These are phyloP conservation scores for Bothrops jararaca DNA, from an alignment of 2,113 vertebrate genomes.

Conservation along the genomic window DNA sequence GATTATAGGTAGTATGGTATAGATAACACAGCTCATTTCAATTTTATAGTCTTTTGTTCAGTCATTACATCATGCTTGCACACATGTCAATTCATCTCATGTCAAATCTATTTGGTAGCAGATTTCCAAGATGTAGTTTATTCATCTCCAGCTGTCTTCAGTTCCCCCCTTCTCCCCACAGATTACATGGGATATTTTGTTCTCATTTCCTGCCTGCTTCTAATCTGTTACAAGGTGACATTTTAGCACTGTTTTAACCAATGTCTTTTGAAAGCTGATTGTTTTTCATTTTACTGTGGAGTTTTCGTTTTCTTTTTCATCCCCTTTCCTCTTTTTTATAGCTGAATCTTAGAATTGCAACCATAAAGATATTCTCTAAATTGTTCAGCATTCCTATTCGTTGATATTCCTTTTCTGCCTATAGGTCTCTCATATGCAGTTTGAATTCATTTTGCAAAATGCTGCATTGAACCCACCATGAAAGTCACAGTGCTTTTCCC, in stretches of 20 bases:
- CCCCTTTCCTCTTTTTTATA: neutral
- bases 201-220: constrained; percentile 17
- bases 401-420: constrained; percentile 56
- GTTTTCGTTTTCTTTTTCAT: neutral
- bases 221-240: neutral
- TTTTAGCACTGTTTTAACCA: constrained; percentile 1
- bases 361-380: constrained; percentile 9
- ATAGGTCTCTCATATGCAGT: constrained; percentile 40
- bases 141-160: neutral
- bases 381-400: constrained; percentile 8
- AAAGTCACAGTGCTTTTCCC: constrained; percentile 54
- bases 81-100: constrained; percentile 7
- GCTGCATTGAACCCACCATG: constrained; percentile 59
- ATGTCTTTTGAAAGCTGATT: neutral
- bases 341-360: neutral
- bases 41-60: neutral
- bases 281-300: neutral
- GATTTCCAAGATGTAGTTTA: neutral
- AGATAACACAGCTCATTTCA: neutral
- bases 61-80: neutral
- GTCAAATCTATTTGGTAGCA: neutral
- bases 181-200: neutral
- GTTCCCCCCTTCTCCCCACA: neutral
- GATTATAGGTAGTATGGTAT: neutral
- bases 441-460: constrained; percentile 54